Conservation (phyloP, 1,140 invertebrate species). For the Panulirus ornatus region DNA sequence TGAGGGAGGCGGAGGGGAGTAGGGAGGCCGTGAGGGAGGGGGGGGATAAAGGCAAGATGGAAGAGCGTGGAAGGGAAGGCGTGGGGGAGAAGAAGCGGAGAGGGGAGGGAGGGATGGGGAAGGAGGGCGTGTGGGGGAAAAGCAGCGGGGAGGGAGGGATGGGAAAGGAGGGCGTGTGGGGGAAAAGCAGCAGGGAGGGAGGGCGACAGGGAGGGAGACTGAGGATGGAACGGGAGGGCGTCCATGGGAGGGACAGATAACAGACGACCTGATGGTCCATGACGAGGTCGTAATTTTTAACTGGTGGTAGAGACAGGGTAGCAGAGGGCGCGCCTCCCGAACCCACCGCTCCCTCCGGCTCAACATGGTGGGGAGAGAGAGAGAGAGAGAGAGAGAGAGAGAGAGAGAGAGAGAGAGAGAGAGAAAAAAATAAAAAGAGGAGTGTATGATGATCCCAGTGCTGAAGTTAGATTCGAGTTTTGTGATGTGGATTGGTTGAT, state of each 20-base stretch:
- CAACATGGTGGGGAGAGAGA: background rate
- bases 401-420: background rate
- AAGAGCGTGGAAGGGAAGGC: background rate
- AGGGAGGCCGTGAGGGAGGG: background rate
- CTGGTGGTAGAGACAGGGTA: too few species aligned
- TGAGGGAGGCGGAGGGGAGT: background rate
- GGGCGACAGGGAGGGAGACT: background rate
- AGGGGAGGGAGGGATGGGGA: background rate
- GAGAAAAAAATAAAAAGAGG: background rate
- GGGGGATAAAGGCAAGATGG: background rate
- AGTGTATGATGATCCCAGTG: too few species aligned
- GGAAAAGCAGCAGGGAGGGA: background rate
- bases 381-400: background rate
- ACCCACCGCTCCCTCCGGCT: too few species aligned
- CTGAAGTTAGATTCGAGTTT: too few species aligned
- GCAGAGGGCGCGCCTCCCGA: too few species aligned
- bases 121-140: background rate
- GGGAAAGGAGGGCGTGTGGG: background rate
- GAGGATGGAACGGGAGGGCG: too few species aligned
- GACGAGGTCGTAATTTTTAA: too few species aligned
- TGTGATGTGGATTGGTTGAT: too few species aligned
- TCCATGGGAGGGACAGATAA: too few species aligned
- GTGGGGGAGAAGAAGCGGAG: background rate
- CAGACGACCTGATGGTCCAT: too few species aligned
- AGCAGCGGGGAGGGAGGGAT: background rate